Evolutionary conservation across 2,797 vertebrate species (phyloP), one percentile per base, ranked within the genome.

Genomic region (Philypnodon macrostomus): DNA sequence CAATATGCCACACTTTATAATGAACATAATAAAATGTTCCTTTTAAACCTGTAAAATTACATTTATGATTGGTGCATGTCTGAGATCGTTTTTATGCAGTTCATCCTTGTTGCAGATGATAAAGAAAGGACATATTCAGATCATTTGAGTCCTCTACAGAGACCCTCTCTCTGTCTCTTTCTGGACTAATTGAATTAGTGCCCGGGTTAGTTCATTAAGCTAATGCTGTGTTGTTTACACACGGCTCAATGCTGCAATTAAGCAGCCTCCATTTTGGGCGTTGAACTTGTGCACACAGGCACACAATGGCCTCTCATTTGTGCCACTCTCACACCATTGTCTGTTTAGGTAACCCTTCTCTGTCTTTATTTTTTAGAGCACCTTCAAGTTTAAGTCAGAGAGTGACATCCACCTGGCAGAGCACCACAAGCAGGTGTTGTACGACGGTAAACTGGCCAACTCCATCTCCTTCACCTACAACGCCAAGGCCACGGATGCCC

Each of bases 381-480:
- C 95, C 4, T 98, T 98, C 74, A 98, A 98, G 73, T 98, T 98
- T 69, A 98, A 98, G 78, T 98, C 95, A 0, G 95, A 98, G 83
- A 98, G 95, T 61, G 95, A 98, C 75, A 96, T 98, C 85, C 95
- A 97, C 76, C 88, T 98, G 86, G 95, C 95, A 1, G 95, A 98
- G 73, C 95, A 98, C 77, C 95, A 98, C 57, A 98, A 97, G 61
- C 95, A 98, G 81, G 95, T 98, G 60, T 67, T 98, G 0, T 98
- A 98, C 4, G 95, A 98, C 46, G 91, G 95, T 35, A 98, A 98
- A 69, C 93, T 97, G 63, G 95, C 95, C 63, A 95, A 88, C 79
- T 95, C 93, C 75, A 97, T 98, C 70, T 94, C 93, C 73, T 98
- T 98, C 80, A 96, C 95, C 8, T 98, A 97, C 29, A 98, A 98